Percentiles rank a stretch among this genome's conserved stretches.
Evolutionary conservation across 1,140 invertebrate species (phyloP).

Genomic region (Tetramorium simillimum): DNA sequence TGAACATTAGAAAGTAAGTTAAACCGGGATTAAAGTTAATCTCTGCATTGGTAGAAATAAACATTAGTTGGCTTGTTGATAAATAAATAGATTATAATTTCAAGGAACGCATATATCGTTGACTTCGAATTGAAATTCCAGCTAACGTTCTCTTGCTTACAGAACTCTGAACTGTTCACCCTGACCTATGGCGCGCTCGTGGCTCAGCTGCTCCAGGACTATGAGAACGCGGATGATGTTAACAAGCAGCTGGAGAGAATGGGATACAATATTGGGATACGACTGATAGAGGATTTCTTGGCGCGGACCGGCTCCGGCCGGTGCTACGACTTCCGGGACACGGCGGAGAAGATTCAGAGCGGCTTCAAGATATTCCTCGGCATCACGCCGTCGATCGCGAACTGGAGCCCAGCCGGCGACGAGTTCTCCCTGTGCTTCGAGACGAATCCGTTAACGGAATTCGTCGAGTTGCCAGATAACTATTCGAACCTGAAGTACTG

Average conservation of each 20-base stretch:
- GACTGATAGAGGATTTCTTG: slow-evolving; percentile 99
- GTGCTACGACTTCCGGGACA: slow-evolving; percentile 98
- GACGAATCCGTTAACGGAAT: slow-evolving; percentile 98
- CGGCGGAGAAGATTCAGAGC: slow-evolving; percentile 97
- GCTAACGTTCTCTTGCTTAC: slow-evolving; percentile 77
- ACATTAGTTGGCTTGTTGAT: background rate
- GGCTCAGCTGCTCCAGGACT: slow-evolving; percentile 98
- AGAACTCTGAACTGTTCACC: slow-evolving; percentile 99
- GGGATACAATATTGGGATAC: slow-evolving; percentile 99
- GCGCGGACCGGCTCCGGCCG: slow-evolving; percentile 95
- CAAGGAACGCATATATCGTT: background rate
- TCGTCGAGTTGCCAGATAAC: slow-evolving; percentile 98
- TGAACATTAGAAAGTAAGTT: too few relatives aligned
- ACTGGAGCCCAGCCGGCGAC: slow-evolving; percentile 97
- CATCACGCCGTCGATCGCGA: slow-evolving; percentile 95
- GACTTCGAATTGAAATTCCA: background rate
- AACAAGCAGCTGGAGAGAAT: slow-evolving; percentile 97
- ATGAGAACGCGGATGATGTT: slow-evolving; percentile 98
- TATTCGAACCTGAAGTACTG: slow-evolving; percentile 96
- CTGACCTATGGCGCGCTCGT: slow-evolving; percentile 99
- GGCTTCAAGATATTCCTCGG: slow-evolving; percentile 96
- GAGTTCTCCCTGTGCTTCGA: slow-evolving; percentile 99
- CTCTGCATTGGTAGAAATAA: too few relatives aligned
- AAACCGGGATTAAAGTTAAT: too few relatives aligned
- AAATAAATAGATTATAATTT: background rate